Evolutionary conservation across 2,797 vertebrate genomes (phyloP).

Genomic region (Scolopax bukidnonensis): DNA sequence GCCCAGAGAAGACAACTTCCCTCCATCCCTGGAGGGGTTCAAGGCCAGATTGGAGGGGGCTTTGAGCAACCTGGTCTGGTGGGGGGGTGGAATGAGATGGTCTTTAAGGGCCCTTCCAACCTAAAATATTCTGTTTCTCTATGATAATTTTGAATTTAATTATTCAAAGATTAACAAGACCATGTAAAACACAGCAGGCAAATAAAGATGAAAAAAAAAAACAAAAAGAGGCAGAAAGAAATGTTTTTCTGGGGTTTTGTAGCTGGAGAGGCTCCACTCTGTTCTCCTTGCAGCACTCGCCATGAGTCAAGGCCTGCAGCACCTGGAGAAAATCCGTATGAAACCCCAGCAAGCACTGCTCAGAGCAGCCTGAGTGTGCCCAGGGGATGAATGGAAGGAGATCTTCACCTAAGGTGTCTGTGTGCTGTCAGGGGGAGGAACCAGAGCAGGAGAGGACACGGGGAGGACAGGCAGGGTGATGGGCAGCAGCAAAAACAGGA

Average conservation of each 20-base stretch:
- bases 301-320: background rate
- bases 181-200: background rate
- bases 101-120: background rate
- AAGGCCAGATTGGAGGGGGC: no score
- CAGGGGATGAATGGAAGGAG: background rate
- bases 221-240: background rate
- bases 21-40: no score
- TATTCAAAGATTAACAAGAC: background rate
- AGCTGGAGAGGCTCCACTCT: background rate
- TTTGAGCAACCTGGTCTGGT: background rate
- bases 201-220: background rate
- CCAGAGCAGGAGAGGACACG: fast-evolving
- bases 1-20: no score
- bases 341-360: background rate
- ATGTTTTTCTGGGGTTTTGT: background rate
- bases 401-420: background rate
- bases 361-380: background rate
- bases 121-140: background rate
- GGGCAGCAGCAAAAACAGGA: background rate
- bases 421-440: background rate
- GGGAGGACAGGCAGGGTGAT: background rate
- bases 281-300: background rate
- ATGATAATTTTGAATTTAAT: background rate
- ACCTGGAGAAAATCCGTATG: background rate
- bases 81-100: background rate